Conservation (phyloP, 2,113 vertebrate genomes). For the Anas platyrhynchos region DNA sequence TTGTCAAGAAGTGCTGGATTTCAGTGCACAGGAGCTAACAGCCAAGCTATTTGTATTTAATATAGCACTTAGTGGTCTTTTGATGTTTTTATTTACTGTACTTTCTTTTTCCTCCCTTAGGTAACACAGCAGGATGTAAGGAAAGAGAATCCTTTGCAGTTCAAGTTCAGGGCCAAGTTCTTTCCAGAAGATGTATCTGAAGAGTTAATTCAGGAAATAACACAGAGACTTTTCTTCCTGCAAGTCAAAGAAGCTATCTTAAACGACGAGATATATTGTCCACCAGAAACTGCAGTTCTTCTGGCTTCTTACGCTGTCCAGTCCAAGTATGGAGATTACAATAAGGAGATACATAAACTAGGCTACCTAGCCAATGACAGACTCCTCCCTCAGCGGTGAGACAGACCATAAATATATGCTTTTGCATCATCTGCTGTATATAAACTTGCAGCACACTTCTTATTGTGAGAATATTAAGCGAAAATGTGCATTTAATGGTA, state of each 20-base stretch:
- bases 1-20: background rate
- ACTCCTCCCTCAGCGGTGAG: conserved; percentile 95
- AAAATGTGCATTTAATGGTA: background rate
- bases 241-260: conserved; percentile 98
- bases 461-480: background rate
- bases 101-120: conserved; percentile 69
- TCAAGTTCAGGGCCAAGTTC: conserved; percentile 97
- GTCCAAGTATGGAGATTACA: conserved; percentile 94
- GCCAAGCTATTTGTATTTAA: background rate
- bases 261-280: conserved; percentile 98
- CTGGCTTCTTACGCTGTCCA: conserved; percentile 96
- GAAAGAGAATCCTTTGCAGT: conserved; percentile 97
- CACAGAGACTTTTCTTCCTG: conserved; percentile 96
- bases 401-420: background rate
- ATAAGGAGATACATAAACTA: conserved; percentile 90
- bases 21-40: background rate
- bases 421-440: background rate
- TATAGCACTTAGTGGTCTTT: background rate
- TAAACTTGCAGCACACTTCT: background rate
- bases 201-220: conserved; percentile 98
- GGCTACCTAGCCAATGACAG: conserved; percentile 94
- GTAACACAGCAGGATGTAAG: conserved; percentile 97
- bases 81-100: background rate
- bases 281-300: conserved; percentile 96
- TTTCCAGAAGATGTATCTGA: conserved; percentile 98